Evolutionary conservation across 2,113 vertebrate genomes (phyloP), one percentile per base, ranked within the genome.

Genomic region (Colinus virginianus): DNA sequence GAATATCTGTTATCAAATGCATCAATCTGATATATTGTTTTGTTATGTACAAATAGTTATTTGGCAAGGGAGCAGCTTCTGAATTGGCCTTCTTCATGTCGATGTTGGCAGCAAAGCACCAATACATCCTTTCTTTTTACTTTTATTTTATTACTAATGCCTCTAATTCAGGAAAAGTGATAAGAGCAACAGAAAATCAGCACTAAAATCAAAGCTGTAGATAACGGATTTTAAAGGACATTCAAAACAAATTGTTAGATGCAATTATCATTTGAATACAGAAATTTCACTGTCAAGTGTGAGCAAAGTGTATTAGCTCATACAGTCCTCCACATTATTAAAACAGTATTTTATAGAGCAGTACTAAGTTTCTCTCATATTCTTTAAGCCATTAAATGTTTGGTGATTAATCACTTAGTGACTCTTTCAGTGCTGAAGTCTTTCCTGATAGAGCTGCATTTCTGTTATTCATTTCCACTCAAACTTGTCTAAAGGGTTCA

Each of bases 161-260:
- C 17, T 75, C 40, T 71, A 75, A 90, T 80, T 93, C 85, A 62
- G n/a, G 43, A 11, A 83, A 87, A 30, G 42, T n/a, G 23, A 13
- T 70, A 82, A 75, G 25, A 77, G 10, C 78, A 11, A 74, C 8
- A 42, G 61, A 84, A 90, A 79, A 87, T 78, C 78, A 26, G 28
- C n/a, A 90, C 26, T 32, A 95, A 96, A 94, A 53, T 88, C 8
- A 84, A 32, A 92, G n/a, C 12, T 59, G 18, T 49, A 93, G 74
- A 63, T 88, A 85, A 64, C 62, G 16, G 23, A 63, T 93, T 96
- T 92, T 92, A 95, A 95, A 85, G 55, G n/a, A 78, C 15, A 75
- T 78, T 43, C 19, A 55, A 86, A 93, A 87, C 78, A 59, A 21
- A 66, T 8, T 43, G 13, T 55, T 84, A 55, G 16, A 48, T 45